A percentile compares a stretch with the other conserved stretches of the same genome.
phyloP scores from a whole-genome alignment of 2,888 invertebrate genomes.

The Alviniconcha strummeri region DNA sequence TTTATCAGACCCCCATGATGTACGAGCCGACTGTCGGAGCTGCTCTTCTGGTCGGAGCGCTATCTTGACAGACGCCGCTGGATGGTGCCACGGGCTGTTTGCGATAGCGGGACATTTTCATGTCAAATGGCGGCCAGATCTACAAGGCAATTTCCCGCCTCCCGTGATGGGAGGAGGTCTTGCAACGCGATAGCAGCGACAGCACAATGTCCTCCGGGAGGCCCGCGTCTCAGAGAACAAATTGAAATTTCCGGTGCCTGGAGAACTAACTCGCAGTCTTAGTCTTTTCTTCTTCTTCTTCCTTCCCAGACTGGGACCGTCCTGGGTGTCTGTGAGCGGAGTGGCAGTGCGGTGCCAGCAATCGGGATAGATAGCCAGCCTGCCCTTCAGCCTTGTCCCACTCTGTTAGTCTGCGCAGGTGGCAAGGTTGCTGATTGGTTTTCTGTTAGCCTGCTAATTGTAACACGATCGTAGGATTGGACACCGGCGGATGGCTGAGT shows the following conservation, averaged over 20 bases:
- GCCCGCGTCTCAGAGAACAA: constrained; percentile 28
- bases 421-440: neutral
- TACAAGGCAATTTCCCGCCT: constrained; percentile 26
- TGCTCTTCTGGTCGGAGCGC: constrained; percentile 23
- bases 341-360: neutral
- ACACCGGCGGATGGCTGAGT: neutral
- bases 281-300: neutral
- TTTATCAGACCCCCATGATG: constrained; percentile 3
- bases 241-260: constrained; percentile 33
- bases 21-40: constrained; percentile 22
- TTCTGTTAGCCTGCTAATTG: neutral
- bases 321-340: neutral
- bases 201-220: constrained; percentile 24
- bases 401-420: constrained; percentile 4
- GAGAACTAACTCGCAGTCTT: neutral
- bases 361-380: neutral
- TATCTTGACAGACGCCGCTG: constrained; percentile 34
- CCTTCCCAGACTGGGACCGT: neutral
- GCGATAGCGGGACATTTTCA: constrained; percentile 24
- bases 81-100: constrained; percentile 21
- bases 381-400: constrained; percentile 5
- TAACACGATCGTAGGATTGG: constrained; percentile 6
- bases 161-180: constrained; percentile 6
- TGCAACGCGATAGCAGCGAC: constrained; percentile 20
- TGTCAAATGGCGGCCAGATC: constrained; percentile 33